A percentile compares a stretch with the other conserved stretches of the same genome.
These are phyloP conservation scores for Podarcis siculus DNA, from an alignment of 2,797 vertebrate species.

Conservation along the genomic window DNA sequence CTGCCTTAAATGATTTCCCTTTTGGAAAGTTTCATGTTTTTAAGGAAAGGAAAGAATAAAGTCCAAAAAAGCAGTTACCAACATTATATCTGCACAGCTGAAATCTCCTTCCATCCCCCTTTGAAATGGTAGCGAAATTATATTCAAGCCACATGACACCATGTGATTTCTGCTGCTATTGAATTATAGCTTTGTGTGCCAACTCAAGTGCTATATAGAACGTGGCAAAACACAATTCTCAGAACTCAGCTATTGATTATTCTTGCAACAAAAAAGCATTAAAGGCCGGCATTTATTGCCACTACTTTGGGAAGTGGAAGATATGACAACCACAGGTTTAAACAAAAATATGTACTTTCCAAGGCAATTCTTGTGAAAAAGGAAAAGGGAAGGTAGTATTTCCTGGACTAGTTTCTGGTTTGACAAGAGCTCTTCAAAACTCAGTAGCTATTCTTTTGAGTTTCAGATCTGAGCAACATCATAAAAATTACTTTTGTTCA, in stretches of 20 bases:
- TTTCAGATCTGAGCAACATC: background rate
- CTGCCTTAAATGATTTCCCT: background rate
- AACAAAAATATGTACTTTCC: conserved; percentile 2
- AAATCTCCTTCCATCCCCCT: background rate
- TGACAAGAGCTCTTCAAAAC: conserved; percentile 6
- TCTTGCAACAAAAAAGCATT: background rate
- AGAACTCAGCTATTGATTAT: conserved; percentile 25
- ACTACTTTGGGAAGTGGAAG: background rate
- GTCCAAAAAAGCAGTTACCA: background rate
- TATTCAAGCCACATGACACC: conserved; percentile 10
- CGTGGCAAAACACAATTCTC: conserved; percentile 13
- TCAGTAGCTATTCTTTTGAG: background rate
- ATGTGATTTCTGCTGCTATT: conserved; percentile 22
- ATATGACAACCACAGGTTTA: background rate
- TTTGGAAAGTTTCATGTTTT: background rate
- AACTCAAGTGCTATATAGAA: conserved; percentile 25
- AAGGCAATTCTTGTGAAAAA: background rate
- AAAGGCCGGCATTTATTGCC: background rate
- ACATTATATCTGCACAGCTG: background rate
- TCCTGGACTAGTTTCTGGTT: conserved; percentile 2
- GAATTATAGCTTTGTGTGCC: conserved; percentile 30
- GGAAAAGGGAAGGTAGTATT: background rate
- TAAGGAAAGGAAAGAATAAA: background rate
- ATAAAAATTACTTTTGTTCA: conserved; percentile 7
- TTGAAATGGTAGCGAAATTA: conserved; percentile 36